Evolutionary conservation across 2,888 invertebrate genomes (phyloP).

Genomic region (Galerucella pusilla): DNA sequence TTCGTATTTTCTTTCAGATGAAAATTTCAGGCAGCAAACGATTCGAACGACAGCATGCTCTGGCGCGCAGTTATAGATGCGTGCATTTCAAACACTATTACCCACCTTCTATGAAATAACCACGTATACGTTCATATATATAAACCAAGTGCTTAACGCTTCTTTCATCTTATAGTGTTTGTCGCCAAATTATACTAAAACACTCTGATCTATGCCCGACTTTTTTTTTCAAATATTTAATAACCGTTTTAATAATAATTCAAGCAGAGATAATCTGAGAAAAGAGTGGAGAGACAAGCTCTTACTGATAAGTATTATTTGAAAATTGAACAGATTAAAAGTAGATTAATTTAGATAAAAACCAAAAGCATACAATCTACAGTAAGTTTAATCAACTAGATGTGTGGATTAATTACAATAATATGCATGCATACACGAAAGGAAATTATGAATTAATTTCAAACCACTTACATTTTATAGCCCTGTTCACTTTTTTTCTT

Average conservation of each 20-base stretch:
- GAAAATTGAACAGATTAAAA: neutral
- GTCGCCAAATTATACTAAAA: constrained; percentile 2
- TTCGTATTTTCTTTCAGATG: constrained; percentile 41
- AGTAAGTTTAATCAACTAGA: constrained; percentile 13
- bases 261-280: too few relatives aligned
- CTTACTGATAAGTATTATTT: too few relatives aligned
- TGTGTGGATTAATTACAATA: constrained; percentile 22
- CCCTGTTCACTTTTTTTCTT: constrained; percentile 19
- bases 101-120: constrained; percentile 23
- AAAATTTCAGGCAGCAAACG: constrained; percentile 40
- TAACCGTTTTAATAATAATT: neutral
- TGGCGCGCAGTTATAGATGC: constrained; percentile 43
- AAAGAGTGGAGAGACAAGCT: too few relatives aligned
- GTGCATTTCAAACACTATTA: constrained; percentile 41
- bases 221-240: neutral
- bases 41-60: constrained; percentile 45
- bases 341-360: neutral
- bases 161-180: constrained; percentile 1
- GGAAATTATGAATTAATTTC: constrained; percentile 31
- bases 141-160: constrained; percentile 12
- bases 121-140: neutral
- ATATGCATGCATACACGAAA: constrained; percentile 23
- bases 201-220: neutral
- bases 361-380: neutral
- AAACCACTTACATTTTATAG: constrained; percentile 33